Evolutionary conservation across 2,113 vertebrate genomes (phyloP).

Genomic region (Python bivittatus): DNA sequence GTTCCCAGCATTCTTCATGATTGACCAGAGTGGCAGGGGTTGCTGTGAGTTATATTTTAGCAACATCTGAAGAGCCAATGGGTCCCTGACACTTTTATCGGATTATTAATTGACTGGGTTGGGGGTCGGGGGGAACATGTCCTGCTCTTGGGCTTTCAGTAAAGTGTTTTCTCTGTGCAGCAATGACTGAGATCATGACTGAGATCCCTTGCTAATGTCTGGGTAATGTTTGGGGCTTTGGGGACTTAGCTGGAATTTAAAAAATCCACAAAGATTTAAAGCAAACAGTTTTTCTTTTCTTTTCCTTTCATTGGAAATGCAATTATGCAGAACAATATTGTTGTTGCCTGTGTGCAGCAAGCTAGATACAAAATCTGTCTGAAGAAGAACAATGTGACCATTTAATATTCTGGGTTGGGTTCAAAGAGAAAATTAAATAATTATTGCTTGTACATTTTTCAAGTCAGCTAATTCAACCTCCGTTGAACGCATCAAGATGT

Average conservation of each 20-base stretch:
- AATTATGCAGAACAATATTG: background rate
- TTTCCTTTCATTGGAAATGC: background rate
- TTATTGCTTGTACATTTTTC: background rate
- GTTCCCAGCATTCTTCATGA: background rate
- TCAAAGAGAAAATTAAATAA: background rate
- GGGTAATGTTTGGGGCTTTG: background rate
- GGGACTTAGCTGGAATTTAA: background rate
- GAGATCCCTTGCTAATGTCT: background rate
- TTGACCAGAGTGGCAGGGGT: background rate
- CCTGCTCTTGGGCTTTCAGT: background rate
- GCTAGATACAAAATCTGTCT: background rate
- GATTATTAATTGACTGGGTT: background rate
- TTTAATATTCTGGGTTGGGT: background rate
- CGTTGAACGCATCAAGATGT: background rate
- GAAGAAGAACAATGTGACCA: background rate
- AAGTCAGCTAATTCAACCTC: background rate
- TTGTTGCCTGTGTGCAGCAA: background rate
- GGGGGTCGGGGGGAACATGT: background rate
- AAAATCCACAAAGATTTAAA: background rate
- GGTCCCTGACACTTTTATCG: background rate
- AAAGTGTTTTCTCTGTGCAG: background rate
- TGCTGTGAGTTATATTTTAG: background rate
- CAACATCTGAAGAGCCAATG: background rate
- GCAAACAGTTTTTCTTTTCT: background rate
- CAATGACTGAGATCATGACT: too few relatives aligned